Conservation (phyloP, 2,888 invertebrate species). For the Scaptomyza caliginosa region DNA sequence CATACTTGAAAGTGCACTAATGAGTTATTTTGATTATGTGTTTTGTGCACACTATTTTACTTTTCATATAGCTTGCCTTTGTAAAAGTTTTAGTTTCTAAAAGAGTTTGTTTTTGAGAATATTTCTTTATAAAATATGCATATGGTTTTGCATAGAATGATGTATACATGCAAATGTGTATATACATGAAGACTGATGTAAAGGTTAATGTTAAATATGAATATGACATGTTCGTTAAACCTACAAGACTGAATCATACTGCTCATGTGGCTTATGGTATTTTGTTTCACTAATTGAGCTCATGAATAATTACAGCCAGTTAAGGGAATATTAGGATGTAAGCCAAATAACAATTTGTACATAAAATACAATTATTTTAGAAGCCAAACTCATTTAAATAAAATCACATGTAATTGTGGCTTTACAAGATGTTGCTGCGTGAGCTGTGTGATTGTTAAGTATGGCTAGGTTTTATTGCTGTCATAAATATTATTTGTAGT, state of each 20-base stretch:
- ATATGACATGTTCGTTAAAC: neutral
- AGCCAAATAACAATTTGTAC: no score
- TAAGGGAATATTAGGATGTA: no score
- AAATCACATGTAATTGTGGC: neutral
- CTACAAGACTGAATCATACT: neutral
- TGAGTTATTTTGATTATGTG: constrained; percentile 41
- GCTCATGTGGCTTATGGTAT: neutral
- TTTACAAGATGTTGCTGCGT: neutral
- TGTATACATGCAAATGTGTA: constrained; percentile 8
- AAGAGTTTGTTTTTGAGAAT: constrained; percentile 21
- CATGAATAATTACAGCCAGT: neutral
- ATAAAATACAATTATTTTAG: no score
- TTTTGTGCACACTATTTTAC: constrained; percentile 35
- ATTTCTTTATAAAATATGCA: constrained; percentile 10
- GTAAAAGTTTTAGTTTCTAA: constrained; percentile 13
- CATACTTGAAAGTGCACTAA: constrained; percentile 52
- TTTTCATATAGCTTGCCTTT: constrained; percentile 34
- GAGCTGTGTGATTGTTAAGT: neutral
- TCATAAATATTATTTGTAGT: constrained; percentile 38
- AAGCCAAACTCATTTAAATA: no score
- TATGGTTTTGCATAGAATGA: constrained; percentile 33
- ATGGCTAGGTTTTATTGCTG: constrained; percentile 25
- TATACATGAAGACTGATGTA: constrained; percentile 6
- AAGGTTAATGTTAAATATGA: constrained; percentile 24
- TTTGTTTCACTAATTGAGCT: neutral